Base-by-base conservation (phyloP, 2,113 vertebrate species). In the Octodon degus region DNA sequence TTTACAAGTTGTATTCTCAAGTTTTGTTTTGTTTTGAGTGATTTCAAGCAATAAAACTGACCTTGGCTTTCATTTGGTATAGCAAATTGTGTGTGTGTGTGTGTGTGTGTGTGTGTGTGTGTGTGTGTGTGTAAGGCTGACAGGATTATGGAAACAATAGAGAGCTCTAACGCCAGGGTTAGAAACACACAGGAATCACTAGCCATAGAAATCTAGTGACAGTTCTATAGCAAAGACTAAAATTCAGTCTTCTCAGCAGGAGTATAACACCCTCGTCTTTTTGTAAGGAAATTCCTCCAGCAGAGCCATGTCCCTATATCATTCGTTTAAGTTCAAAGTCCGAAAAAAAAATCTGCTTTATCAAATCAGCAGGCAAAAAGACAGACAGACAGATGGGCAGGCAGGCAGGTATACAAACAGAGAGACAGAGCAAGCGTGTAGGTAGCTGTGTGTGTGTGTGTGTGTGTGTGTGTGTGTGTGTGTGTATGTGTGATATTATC, bases 11-110 rank as follows among this genome's bases (percentile, higher is more conserved):
- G 25, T 53, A 8, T 30, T 43, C 65, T 68, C 58, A 88, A 58
- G 30, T 89, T 93, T 84, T 70, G 16, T 72, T 95, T 72, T 74
- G 34, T 89, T 96, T 94, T 76, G 2, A 76, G 30, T 89, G 34
- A 25, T 25, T 43, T 19, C 11, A 53, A 94, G 55, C 37, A 81
- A 81, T 4, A 70, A 88, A 92, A 83, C 6, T 55, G 20, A 30
- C 19, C 27, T 9, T 74, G 27, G n/a, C 8, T 92, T 19, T 22
- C 22, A 1, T 19, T 67, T 50, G 8, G 62, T 70, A 93, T 93
- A 60, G 7, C n/a, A 65, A 50, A 79, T 62, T 68, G 2, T 89
- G 20, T 53, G 13, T 63, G 55, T n/a, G 11, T 88, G 32, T 27
- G 30, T 86, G 30, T 74, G 63, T 74, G 83, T 68, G 13, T 50